Conservation (phyloP, 2,113 vertebrate genomes). For the Myotis lucifugus region DNA sequence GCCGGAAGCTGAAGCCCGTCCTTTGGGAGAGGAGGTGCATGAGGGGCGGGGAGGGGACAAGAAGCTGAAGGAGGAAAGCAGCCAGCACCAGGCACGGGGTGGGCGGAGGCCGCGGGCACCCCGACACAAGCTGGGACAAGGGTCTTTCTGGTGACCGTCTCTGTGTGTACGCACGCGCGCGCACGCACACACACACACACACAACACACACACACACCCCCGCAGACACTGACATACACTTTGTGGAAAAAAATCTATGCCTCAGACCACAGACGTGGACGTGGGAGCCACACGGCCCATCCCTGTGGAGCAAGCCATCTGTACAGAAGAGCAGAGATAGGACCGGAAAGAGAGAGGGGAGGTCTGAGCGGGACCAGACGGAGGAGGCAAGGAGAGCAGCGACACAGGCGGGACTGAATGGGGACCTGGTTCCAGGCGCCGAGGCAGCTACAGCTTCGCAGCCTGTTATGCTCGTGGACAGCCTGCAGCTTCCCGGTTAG, state of each 20-base stretch:
- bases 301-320: not conserved
- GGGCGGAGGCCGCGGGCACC: not conserved
- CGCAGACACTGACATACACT: too few species aligned
- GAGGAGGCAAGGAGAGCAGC: too few species aligned
- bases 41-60: not conserved
- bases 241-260: too few species aligned
- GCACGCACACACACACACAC: too few species aligned
- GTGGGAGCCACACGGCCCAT: too few species aligned
- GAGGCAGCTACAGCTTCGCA: fast-evolving
- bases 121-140: fast-evolving
- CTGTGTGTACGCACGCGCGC: too few species aligned
- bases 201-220: too few species aligned
- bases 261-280: too few species aligned
- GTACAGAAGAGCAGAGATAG: not conserved
- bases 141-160: not conserved
- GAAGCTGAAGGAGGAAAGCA: not conserved
- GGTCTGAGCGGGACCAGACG: too few species aligned
- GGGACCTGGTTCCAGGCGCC: not conserved
- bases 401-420: not conserved
- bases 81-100: too few species aligned
- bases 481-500: fast-evolving
- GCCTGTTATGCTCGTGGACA: fast-evolving
- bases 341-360: too few species aligned
- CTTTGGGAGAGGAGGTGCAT: not conserved
- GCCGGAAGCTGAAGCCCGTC: not conserved